Conservation (phyloP, 2,113 vertebrate genomes). For the Phrynosoma blainvillii region DNA sequence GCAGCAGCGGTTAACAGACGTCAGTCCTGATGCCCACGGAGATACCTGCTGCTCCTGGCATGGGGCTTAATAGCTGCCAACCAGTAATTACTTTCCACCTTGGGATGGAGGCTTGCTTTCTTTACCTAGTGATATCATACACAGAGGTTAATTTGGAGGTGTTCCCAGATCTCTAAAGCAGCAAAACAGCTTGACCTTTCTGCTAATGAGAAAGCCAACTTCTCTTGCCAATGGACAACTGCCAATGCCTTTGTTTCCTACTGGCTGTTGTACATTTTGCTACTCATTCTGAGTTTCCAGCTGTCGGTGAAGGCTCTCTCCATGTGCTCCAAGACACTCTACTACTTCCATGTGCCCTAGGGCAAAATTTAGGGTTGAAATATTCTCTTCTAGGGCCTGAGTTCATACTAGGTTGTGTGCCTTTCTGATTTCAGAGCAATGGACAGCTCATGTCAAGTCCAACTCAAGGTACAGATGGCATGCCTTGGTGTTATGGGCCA, state of each 20-base stretch:
- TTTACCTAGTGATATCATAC: background rate
- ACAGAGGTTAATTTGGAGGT: constrained; percentile 4
- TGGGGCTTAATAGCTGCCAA: background rate
- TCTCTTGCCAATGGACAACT: background rate
- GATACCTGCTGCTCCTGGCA: background rate
- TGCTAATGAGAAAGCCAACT: background rate
- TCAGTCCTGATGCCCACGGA: background rate
- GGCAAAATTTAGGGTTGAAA: background rate
- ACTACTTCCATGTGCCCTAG: background rate
- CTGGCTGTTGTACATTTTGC: background rate
- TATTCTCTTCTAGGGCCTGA: too few relatives aligned
- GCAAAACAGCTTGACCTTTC: background rate
- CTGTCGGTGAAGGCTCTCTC: background rate
- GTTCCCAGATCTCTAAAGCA: background rate
- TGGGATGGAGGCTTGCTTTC: background rate
- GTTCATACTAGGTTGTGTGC: too few relatives aligned
- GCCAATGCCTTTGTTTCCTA: background rate
- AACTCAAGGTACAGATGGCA: too few relatives aligned
- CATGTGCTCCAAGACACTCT: background rate
- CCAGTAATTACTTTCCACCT: background rate
- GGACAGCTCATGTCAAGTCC: too few relatives aligned
- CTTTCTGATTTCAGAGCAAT: too few relatives aligned
- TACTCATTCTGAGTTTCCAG: background rate
- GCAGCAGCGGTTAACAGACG: background rate
- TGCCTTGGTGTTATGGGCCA: too few relatives aligned